A percentile compares a stretch with the other conserved stretches of the same genome.
phyloP scores from a whole-genome alignment of 2,888 invertebrate genomes.

The Andrena camellia region DNA sequence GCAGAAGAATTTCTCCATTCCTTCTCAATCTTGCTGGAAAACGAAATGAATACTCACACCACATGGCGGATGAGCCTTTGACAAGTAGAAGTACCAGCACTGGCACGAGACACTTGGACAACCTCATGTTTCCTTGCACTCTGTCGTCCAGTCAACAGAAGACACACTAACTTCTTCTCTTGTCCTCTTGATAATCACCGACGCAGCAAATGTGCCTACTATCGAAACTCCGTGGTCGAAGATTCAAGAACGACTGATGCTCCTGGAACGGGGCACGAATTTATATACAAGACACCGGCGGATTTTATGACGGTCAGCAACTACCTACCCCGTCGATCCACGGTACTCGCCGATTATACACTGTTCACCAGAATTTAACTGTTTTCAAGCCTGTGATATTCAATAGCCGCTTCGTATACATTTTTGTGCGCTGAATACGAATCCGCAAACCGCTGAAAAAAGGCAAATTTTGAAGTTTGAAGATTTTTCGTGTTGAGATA shows the following conservation, averaged over 20 bases:
- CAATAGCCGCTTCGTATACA: too few relatives aligned
- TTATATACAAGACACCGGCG: conserved; percentile 79
- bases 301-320: conserved; percentile 73
- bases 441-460: too few relatives aligned
- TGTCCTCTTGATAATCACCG: neutral
- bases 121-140: conserved; percentile 70
- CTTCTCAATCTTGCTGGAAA: neutral
- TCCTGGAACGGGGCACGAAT: conserved; percentile 76
- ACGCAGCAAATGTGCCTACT: conserved; percentile 6
- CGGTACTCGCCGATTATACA: neutral
- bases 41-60: conserved; percentile 71
- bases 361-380: too few relatives aligned
- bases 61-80: conserved; percentile 68
- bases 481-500: too few relatives aligned
- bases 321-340: conserved; percentile 56
- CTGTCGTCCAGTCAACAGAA: neutral
- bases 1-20: too few relatives aligned
- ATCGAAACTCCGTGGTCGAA: conserved; percentile 59
- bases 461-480: too few relatives aligned
- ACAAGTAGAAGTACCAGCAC: conserved; percentile 75
- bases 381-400: too few relatives aligned
- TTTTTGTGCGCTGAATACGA: too few relatives aligned
- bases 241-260: conserved; percentile 79
- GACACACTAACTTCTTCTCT: conserved; percentile 18
- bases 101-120: conserved; percentile 76